Evolutionary conservation across 2,888 invertebrate genomes (phyloP), one percentile per base, ranked within the genome.

Genomic region (Drosophila pegasa): DNA sequence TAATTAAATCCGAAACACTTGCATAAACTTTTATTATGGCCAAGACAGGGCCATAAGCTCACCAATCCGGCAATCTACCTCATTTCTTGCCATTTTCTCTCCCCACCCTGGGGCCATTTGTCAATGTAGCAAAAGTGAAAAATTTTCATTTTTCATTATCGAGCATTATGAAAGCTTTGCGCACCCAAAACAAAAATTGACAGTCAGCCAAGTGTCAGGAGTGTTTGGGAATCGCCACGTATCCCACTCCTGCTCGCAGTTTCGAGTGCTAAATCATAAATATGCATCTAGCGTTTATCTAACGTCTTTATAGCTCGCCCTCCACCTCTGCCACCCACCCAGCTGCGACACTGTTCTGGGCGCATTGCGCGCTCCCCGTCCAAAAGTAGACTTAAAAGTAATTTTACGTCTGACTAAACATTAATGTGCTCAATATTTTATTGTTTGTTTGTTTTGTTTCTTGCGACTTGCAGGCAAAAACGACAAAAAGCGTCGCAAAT

Each of bases 361-460:
- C 12, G 48, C 25, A 14, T 12, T 14, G 59, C 41, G 33, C 10
- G 54, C 37, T 67, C 16, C 61, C 56, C 29, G 67, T 62, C 58
- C 35, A 48, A 57, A 75, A 88, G 89, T 89, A 90, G 91, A 91
- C 91, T 91, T 89, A 89, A 91, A 92, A 92, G 91, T 91, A 92
- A 92, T 92, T 92, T 92, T 91, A 91, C 92, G 91, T 91, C 91
- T 92, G 91, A 92, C 92, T 92, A 92, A 92, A 91, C 92, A 91
- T 91, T 92, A 92, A 92, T 92, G 91, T 91, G 90, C 91, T 79
- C 91, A 91, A 92, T 92, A 92, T 91, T 91, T 91, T 91, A 91
- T 91, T 91, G 91, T 91, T 91, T 91, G 91, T 90, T 90, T 89
- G 86, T 52, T 37, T 61, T 78, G 62, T 79, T 77, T 71, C 84